Conservation (phyloP, 2,797 vertebrate genomes). For the Cynopterus sphinx region DNA sequence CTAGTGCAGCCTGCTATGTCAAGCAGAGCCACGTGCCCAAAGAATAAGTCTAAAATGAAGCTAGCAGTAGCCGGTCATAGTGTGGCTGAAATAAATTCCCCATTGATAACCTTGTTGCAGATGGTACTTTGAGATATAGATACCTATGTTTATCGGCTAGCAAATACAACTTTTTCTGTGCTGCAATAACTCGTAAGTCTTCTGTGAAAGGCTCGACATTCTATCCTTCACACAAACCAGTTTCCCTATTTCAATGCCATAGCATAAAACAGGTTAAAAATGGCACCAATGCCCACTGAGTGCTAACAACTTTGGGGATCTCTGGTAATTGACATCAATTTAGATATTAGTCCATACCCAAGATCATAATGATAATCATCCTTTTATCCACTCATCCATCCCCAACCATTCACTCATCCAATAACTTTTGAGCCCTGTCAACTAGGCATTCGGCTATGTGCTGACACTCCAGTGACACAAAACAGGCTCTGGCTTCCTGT, state of each 20-base stretch:
- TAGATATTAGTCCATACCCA: not conserved
- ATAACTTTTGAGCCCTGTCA: not conserved
- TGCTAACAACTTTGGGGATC: not conserved
- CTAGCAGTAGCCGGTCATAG: not conserved
- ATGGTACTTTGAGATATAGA: not conserved
- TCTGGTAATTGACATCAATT: not conserved
- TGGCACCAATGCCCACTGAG: not conserved
- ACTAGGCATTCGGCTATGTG: not conserved
- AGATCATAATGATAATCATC: not conserved
- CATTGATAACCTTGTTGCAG: not conserved
- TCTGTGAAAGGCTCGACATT: not conserved
- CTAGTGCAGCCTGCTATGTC: not conserved
- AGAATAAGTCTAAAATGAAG: not conserved
- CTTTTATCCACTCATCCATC: not conserved
- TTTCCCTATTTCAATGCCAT: not conserved
- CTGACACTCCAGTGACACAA: not conserved
- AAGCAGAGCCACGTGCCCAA: not conserved
- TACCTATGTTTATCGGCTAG: not conserved
- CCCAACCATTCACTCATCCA: not conserved
- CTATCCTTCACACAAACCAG: not conserved
- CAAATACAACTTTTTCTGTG: not conserved
- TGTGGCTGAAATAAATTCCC: not conserved
- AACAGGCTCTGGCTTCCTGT: not conserved
- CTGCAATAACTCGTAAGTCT: not conserved
- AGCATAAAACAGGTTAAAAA: not conserved